Base-by-base conservation (phyloP, 2,888 invertebrate species). In the Anodontia alba region DNA sequence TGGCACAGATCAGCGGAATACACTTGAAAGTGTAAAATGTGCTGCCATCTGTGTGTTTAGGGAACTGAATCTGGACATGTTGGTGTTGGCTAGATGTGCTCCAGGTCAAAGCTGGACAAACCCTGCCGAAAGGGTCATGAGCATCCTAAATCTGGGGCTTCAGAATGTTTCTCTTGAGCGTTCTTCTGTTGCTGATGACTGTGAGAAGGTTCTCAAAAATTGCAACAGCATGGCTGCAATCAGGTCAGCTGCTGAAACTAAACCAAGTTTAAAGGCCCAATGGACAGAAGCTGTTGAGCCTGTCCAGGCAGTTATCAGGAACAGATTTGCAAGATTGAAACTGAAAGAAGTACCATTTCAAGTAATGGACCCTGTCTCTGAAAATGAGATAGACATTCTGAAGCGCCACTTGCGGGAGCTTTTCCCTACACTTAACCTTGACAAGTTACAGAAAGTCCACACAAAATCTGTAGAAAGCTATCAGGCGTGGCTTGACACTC, bases 101-200 rank as follows among this genome's bases (percentile, higher is more conserved):
- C 80, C 80, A 87, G n/a, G n/a, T n/a, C n/a, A n/a, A n/a, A n/a
- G n/a, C n/a, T n/a, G n/a, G n/a, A n/a, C n/a, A n/a, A n/a, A 84
- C 46, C 80, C 84, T 46, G 86, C 84, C 36, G 84, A 87, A 38
- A 10, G 80, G 15, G 72, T 82, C 0, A 84, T 84, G 81, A 54
- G 69, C 3, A 67, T 86, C 20, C 69, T 84, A 46, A 82, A 84
- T 68, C 0, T 80, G 17, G 79, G 77, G 3, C 68, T 81, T 0
- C 81, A 81, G 67, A 81, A 81, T 36, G 49, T 54, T 29, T n/a
- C 80, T 15, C 42, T 76, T 10, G 46, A 31, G 12, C 42, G 72
- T 26, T 33, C 51, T 17, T 46, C 46, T 26, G 20, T 17, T 23
- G 23, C 1, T 43, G 70, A 51, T 1, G 69, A 67, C 20, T 10